phyloP scores from a whole-genome alignment of 2,113 vertebrate genomes.

The Crotalus viridis region DNA sequence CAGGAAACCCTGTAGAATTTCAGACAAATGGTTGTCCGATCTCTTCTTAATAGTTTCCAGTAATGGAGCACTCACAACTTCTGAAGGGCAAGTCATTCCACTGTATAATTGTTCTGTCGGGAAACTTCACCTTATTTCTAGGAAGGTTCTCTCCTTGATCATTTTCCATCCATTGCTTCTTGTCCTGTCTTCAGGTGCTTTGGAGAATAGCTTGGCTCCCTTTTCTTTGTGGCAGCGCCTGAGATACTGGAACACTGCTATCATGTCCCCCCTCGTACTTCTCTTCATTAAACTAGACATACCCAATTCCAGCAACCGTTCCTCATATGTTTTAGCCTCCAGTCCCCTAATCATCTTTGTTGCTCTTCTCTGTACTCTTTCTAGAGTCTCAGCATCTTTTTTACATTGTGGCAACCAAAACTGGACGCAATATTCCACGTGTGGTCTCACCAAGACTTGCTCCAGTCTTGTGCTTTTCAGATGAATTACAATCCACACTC shows the following conservation, averaged over 20 bases:
- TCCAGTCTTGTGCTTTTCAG: background rate
- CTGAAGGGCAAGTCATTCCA: background rate
- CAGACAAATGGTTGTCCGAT: background rate
- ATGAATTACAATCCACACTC: background rate
- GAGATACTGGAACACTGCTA: background rate
- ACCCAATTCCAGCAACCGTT: background rate
- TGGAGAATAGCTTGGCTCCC: no score
- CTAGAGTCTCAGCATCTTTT: background rate
- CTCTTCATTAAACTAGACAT: background rate
- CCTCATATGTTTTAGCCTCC: background rate
- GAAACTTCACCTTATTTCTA: background rate
- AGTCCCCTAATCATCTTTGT: background rate
- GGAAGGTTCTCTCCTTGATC: no score
- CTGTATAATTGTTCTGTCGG: background rate
- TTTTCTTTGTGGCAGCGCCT: background rate
- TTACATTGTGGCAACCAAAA: background rate
- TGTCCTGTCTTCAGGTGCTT: no score
- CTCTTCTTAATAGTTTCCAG: background rate
- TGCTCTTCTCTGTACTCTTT: background rate
- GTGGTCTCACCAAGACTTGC: background rate
- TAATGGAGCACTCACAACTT: background rate
- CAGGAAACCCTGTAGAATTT: background rate
- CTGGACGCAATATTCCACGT: background rate
- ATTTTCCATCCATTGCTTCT: background rate
- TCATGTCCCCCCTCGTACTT: background rate